Conservation (phyloP, 1,140 invertebrate species). For the Planococcus citri region DNA sequence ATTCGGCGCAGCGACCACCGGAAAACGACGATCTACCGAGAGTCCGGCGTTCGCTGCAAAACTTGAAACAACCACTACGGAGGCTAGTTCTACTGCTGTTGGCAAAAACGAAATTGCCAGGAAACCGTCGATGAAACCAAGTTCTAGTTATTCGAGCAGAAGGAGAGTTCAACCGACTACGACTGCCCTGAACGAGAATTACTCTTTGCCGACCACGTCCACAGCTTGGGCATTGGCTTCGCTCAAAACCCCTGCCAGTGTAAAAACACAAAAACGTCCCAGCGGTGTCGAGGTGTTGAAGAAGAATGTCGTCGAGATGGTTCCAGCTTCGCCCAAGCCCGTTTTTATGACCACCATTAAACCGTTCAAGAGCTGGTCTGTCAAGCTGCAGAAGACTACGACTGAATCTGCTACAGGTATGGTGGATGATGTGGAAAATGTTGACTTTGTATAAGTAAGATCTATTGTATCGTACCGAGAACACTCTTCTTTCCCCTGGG, state of each 20-base stretch:
- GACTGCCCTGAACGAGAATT: neutral
- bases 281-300: neutral
- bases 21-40: neutral
- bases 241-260: conserved; percentile 20
- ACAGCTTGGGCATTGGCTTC: conserved; percentile 24
- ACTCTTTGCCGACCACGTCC: conserved; percentile 22
- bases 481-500: no score
- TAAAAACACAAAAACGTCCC: neutral
- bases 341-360: conserved; percentile 22
- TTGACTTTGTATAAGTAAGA: no score
- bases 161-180: neutral
- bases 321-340: neutral
- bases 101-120: neutral
- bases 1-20: neutral
- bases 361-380: conserved; percentile 27
- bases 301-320: neutral
- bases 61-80: neutral
- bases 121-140: neutral
- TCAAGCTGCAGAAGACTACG: conserved; percentile 25
- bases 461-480: no score
- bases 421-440: no score
- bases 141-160: neutral
- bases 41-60: neutral
- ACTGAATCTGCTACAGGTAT: conserved; percentile 11
- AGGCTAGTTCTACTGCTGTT: neutral